Evolutionary conservation across 2,797 vertebrate species (phyloP).

Genomic region (Poecilia velifera): DNA sequence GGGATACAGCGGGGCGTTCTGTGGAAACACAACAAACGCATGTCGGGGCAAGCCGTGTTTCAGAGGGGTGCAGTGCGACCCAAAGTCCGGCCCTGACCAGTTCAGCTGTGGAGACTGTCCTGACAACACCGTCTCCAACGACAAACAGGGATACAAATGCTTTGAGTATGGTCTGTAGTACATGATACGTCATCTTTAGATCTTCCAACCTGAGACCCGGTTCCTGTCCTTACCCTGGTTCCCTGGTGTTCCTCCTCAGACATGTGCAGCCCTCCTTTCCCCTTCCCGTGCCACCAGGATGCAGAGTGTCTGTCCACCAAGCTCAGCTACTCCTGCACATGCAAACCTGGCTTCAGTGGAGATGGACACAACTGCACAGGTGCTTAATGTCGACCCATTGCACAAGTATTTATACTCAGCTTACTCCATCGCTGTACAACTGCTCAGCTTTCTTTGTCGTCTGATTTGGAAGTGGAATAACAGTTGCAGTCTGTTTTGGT

Average conservation of each 20-base stretch:
- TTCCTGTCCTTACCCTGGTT: neutral
- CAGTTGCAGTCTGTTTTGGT: neutral
- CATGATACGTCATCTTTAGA: neutral
- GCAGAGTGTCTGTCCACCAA: conserved; percentile 79
- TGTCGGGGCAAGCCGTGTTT: conserved; percentile 83
- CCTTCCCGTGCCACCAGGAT: conserved; percentile 81
- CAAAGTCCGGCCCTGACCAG: conserved; percentile 29
- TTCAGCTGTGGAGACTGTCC: conserved; percentile 83
- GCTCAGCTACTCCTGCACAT: conserved; percentile 80
- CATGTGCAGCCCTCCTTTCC: conserved; percentile 81
- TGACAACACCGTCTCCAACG: conserved; percentile 59
- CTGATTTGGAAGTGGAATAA: neutral
- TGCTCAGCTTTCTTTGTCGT: neutral
- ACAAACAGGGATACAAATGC: conserved; percentile 83
- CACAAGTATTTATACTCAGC: neutral
- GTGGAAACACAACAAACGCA: conserved; percentile 66
- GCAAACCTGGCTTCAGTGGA: conserved; percentile 79
- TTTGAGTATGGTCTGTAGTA: conserved; percentile 80
- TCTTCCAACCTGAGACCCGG: neutral
- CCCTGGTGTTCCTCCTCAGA: conserved; percentile 66
- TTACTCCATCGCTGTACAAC: neutral
- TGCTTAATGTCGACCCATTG: conserved; percentile 41
- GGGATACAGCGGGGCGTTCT: conserved; percentile 81
- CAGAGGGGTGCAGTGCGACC: conserved; percentile 74
- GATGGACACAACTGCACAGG: conserved; percentile 83